A percentile compares a stretch with the other conserved stretches of the same genome.
Evolutionary conservation across 2,797 vertebrate species (phyloP).

Genomic region (Brotula barbata): DNA sequence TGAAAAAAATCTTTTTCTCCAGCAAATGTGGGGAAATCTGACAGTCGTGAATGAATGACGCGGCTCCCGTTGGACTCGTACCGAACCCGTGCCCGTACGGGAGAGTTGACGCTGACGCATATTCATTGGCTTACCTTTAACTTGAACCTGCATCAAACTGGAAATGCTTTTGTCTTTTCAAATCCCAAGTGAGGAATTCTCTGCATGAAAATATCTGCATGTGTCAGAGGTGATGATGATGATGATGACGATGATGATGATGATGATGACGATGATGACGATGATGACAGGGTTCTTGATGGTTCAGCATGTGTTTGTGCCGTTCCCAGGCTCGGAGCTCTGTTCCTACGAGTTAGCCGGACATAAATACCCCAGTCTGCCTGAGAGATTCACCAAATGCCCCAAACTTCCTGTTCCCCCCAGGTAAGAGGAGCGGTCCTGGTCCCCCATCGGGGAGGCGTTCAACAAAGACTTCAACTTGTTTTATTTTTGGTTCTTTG

Average conservation of each 20-base stretch:
- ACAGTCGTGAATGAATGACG: slow-evolving; percentile 19
- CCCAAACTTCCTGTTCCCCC: slow-evolving; percentile 94
- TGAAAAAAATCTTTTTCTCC: too few species aligned
- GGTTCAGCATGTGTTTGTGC: neutral
- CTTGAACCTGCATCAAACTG: too few species aligned
- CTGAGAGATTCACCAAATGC: slow-evolving; percentile 84
- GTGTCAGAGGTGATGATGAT: neutral
- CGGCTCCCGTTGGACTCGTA: slow-evolving; percentile 3
- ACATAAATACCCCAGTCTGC: slow-evolving; percentile 84
- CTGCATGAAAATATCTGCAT: too few species aligned
- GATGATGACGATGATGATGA: neutral
- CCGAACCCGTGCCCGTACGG: too few species aligned
- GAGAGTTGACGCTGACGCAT: too few species aligned
- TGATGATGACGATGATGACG: neutral
- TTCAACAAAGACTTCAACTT: too few species aligned
- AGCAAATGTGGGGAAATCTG: neutral
- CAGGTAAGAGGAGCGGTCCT: slow-evolving; percentile 79
- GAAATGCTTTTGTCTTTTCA: too few species aligned
- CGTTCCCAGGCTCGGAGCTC: slow-evolving; percentile 84
- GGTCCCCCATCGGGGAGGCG: too few species aligned
- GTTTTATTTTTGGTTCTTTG: too few species aligned
- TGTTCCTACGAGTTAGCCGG: slow-evolving; percentile 89
- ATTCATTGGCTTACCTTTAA: too few species aligned
- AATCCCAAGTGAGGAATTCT: too few species aligned
- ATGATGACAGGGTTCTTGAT: neutral